Conservation (phyloP, 2,797 vertebrate genomes). For the Gadopsis marmoratus region DNA sequence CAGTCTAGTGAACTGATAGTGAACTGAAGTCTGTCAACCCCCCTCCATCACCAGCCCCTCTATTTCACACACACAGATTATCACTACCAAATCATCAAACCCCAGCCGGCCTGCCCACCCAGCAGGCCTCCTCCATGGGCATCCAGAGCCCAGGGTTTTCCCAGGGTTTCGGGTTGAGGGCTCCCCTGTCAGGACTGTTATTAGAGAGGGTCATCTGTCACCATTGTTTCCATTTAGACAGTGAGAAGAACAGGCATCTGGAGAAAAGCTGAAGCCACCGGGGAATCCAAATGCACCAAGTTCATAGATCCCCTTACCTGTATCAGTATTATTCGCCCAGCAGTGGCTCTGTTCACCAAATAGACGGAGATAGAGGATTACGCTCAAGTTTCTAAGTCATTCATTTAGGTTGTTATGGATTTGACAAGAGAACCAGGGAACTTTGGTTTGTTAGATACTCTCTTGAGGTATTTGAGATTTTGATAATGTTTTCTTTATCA, state of each 20-base stretch:
- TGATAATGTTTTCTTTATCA: conserved; percentile 55
- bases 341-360: conserved; percentile 44
- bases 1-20: not conserved
- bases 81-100: conserved; percentile 25
- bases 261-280: conserved; percentile 46
- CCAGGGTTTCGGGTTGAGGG: conserved; percentile 80
- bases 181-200: conserved; percentile 64
- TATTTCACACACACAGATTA: conserved; percentile 23
- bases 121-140: conserved; percentile 69
- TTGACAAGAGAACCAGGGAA: conserved; percentile 16
- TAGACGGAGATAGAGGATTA: conserved; percentile 31
- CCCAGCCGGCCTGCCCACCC: conserved; percentile 44
- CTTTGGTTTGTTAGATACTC: conserved; percentile 33
- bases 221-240: conserved; percentile 67
- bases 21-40: not conserved
- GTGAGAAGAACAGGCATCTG: conserved; percentile 71
- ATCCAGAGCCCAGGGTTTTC: conserved; percentile 67
- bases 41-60: not conserved
- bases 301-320: conserved; percentile 71
- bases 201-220: conserved; percentile 77
- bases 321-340: conserved; percentile 79
- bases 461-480: conserved; percentile 42
- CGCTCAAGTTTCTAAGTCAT: conserved; percentile 43
- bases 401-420: conserved; percentile 44
- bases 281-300: conserved; percentile 60